Percentiles rank a stretch among this genome's conserved stretches.
Evolutionary conservation across 2,797 vertebrate genomes (phyloP).

Genomic region (Gallinago solitaria): DNA sequence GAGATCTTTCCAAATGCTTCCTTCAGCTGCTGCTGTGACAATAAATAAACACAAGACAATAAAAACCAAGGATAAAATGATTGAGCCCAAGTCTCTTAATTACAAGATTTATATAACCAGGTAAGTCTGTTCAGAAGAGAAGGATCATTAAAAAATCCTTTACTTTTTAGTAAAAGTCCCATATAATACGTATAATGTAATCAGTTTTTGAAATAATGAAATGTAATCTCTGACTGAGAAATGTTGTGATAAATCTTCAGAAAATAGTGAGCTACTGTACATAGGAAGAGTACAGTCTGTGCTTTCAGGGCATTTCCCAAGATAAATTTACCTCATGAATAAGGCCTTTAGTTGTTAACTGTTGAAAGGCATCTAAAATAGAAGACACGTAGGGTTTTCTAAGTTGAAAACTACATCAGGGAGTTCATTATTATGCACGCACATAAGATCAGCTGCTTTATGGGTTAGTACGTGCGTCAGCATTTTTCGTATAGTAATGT

Average conservation of each 20-base stretch:
- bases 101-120: not conserved
- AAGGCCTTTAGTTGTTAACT: slow-evolving; percentile 29
- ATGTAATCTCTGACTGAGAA: not conserved
- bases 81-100: not conserved
- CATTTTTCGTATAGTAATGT: not conserved
- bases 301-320: slow-evolving; percentile 65
- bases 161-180: not conserved
- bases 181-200: not conserved
- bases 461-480: not conserved
- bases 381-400: slow-evolving; percentile 23
- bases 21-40: slow-evolving; percentile 34
- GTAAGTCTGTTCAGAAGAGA: not conserved
- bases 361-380: slow-evolving; percentile 54
- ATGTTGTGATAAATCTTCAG: slow-evolving; percentile 63
- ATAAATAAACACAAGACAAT: slow-evolving; percentile 9
- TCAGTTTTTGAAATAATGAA: not conserved
- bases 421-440: not conserved
- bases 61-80: not conserved
- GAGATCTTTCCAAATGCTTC: slow-evolving; percentile 41
- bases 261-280: slow-evolving; percentile 41
- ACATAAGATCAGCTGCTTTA: slow-evolving; percentile 6
- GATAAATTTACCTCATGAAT: slow-evolving; percentile 66
- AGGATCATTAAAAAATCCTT: not conserved
- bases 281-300: slow-evolving; percentile 54
- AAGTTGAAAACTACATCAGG: slow-evolving; percentile 11